Conservation (phyloP, 2,113 vertebrate genomes). For the Bungarus multicinctus region DNA sequence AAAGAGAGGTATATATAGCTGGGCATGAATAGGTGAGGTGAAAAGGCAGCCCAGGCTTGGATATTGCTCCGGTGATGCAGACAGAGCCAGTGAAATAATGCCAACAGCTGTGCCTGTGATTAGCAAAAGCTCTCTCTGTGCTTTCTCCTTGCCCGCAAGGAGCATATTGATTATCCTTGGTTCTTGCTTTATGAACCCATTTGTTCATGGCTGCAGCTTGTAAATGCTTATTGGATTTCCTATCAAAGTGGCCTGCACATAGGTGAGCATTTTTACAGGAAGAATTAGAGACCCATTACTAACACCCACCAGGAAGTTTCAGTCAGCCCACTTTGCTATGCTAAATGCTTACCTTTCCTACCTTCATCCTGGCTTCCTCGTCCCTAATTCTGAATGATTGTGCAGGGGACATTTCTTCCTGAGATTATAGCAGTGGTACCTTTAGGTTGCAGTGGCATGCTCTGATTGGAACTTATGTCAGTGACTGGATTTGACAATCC, state of each 20-base stretch:
- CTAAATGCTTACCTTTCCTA: not conserved
- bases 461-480: not conserved
- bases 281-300: slow-evolving; percentile 19
- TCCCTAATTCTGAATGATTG: not conserved
- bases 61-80: not conserved
- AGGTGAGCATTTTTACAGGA: slow-evolving; percentile 2
- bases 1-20: slow-evolving; percentile 2
- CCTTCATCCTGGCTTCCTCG: fast-evolving
- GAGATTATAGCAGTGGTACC: not conserved
- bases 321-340: fast-evolving
- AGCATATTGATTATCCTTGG: slow-evolving; percentile 62
- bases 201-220: slow-evolving; percentile 55
- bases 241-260: slow-evolving; percentile 37
- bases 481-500: not conserved
- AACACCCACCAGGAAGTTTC: not conserved
- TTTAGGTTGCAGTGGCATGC: not conserved
- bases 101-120: slow-evolving; percentile 29
- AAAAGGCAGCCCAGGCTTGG: not conserved
- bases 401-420: not conserved
- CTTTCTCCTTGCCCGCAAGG: slow-evolving; percentile 32
- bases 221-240: slow-evolving; percentile 56
- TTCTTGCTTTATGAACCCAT: slow-evolving; percentile 57
- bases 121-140: slow-evolving; percentile 51
- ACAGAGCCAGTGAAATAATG: slow-evolving; percentile 24
- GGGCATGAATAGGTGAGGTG: slow-evolving; percentile 40